Evolutionary conservation across 2,888 invertebrate species (phyloP).

Genomic region (Philereme vetulata): DNA sequence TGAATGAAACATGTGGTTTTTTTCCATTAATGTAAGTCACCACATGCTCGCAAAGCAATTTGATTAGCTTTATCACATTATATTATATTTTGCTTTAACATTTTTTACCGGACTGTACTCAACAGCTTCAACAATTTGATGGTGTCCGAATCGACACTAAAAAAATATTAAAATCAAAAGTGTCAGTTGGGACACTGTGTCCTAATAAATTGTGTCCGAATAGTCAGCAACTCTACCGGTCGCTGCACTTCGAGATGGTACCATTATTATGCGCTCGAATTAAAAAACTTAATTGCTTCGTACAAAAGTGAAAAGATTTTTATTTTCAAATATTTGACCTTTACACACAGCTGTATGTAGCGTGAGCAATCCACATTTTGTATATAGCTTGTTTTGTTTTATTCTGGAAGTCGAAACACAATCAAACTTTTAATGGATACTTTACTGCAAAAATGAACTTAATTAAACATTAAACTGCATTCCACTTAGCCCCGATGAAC

Average conservation of each 20-base stretch:
- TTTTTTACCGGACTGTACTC: too few species aligned
- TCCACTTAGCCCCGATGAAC: conserved; percentile 30
- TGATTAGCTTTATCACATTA: too few species aligned
- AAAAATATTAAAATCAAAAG: too few species aligned
- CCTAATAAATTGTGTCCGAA: too few species aligned
- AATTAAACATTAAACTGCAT: conserved; percentile 40
- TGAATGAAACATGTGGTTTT: too few species aligned
- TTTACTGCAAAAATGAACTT: conserved; percentile 25
- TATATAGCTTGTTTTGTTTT: neutral
- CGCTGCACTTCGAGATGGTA: neutral
- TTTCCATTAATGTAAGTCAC: too few species aligned
- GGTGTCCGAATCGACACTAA: too few species aligned
- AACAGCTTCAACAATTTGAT: too few species aligned
- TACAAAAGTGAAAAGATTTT: conserved; percentile 43
- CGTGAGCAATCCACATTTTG: conserved; percentile 4
- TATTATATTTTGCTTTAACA: too few species aligned
- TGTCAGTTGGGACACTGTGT: too few species aligned
- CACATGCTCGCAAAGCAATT: too few species aligned
- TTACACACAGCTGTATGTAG: conserved; percentile 8
- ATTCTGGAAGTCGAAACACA: neutral
- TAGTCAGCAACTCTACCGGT: too few species aligned
- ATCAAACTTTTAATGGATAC: conserved; percentile 15
- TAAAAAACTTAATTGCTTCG: conserved; percentile 56
- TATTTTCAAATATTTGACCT: conserved; percentile 31
- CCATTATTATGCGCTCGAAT: conserved; percentile 46